Evolutionary conservation across 2,113 vertebrate species (phyloP).

Genomic region (Lepus timidus): DNA sequence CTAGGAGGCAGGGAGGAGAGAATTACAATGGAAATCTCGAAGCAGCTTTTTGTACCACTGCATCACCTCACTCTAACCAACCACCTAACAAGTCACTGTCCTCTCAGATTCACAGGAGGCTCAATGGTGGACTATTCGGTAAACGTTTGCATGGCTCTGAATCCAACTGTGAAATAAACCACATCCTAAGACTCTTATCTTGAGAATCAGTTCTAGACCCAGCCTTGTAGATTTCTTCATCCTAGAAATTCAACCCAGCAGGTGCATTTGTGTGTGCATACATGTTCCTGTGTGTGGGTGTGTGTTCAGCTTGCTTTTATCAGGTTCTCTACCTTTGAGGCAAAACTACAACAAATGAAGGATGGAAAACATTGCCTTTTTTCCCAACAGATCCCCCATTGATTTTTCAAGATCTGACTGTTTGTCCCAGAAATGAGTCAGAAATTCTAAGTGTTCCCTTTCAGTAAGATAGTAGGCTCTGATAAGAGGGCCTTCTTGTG

Average conservation of each 20-base stretch:
- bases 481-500: neutral
- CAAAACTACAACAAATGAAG: slow-evolving; percentile 20
- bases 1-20: neutral
- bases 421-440: slow-evolving; percentile 10
- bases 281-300: neutral
- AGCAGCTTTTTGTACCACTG: neutral
- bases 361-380: neutral
- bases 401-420: neutral
- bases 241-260: neutral
- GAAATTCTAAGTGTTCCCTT: neutral
- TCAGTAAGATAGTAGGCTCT: neutral
- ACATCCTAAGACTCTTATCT: neutral
- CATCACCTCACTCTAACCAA: neutral
- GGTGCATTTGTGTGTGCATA: neutral
- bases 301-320: neutral
- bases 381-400: neutral
- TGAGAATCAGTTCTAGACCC: neutral
- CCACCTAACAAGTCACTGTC: neutral
- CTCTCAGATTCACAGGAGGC: slow-evolving; percentile 7
- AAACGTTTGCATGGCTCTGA: neutral
- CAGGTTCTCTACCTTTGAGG: neutral
- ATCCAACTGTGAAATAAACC: neutral
- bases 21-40: slow-evolving; percentile 55
- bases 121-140: neutral
- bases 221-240: neutral